A percentile compares a stretch with the other conserved stretches of the same genome.
These are phyloP conservation scores for Ardeotis arabs DNA, from an alignment of 2,113 vertebrate species.

Conservation along the genomic window DNA sequence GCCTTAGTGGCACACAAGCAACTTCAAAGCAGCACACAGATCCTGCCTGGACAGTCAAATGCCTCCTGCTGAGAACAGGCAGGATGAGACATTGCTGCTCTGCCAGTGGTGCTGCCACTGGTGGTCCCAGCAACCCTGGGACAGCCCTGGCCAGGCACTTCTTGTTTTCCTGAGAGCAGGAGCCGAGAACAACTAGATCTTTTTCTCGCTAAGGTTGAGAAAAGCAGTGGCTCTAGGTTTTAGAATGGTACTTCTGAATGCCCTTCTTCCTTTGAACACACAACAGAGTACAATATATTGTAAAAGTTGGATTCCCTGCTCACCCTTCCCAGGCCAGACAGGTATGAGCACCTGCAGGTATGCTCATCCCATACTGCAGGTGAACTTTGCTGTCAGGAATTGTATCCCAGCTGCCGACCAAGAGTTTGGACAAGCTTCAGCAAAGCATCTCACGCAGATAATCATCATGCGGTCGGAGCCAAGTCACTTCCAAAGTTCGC, in stretches of 20 bases:
- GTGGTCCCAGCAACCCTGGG: not conserved
- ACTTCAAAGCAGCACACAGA: not conserved
- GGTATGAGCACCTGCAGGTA: not conserved
- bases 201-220: not conserved
- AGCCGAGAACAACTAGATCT: not conserved
- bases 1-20: not conserved
- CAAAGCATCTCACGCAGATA: not conserved
- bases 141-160: not conserved
- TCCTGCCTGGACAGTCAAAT: not conserved
- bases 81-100: not conserved
- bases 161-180: not conserved
- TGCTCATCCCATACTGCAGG: not conserved
- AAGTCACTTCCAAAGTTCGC: not conserved
- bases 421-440: not conserved
- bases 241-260: not conserved
- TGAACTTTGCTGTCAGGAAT: not conserved
- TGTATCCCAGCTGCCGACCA: not conserved
- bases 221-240: not conserved
- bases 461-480: rapidly evolving
- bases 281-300: not conserved
- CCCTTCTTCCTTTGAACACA: not conserved
- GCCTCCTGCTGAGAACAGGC: not conserved
- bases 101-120: not conserved
- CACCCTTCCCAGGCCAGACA: not conserved
- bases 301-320: not conserved